phyloP scores from a whole-genome alignment of 2,113 vertebrate genomes.

The Dendrocopos noguchii region DNA sequence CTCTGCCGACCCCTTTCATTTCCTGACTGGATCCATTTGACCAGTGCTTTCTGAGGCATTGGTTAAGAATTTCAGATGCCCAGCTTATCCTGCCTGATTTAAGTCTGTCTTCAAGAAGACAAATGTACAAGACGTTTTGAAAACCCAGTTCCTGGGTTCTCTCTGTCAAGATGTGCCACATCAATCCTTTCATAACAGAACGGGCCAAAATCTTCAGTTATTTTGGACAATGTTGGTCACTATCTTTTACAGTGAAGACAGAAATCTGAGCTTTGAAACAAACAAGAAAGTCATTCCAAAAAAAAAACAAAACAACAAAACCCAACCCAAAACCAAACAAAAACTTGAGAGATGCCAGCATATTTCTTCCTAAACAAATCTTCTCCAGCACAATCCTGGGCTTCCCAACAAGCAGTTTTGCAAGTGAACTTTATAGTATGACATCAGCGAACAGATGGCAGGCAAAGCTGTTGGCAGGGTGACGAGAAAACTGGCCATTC shows the following conservation, averaged over 20 bases:
- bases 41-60: neutral
- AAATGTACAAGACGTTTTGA: neutral
- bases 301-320: neutral
- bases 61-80: neutral
- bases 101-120: neutral
- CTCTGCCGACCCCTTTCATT: neutral
- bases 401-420: constrained; percentile 46
- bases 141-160: neutral
- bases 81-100: neutral
- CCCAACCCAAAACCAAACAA: neutral
- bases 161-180: neutral
- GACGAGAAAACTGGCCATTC: constrained; percentile 68
- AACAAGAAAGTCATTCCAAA: neutral
- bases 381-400: constrained; percentile 12
- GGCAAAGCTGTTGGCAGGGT: constrained; percentile 64
- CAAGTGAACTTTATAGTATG: constrained; percentile 49
- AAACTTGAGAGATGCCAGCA: neutral
- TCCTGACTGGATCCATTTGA: neutral
- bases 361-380: constrained; percentile 46
- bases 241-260: neutral
- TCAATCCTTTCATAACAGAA: neutral
- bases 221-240: neutral
- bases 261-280: neutral
- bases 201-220: neutral
- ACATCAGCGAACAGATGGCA: constrained; percentile 74